Evolutionary conservation across 2,113 vertebrate genomes (phyloP), one percentile per base, ranked within the genome.

Genomic region (Heteronetta atricapilla): DNA sequence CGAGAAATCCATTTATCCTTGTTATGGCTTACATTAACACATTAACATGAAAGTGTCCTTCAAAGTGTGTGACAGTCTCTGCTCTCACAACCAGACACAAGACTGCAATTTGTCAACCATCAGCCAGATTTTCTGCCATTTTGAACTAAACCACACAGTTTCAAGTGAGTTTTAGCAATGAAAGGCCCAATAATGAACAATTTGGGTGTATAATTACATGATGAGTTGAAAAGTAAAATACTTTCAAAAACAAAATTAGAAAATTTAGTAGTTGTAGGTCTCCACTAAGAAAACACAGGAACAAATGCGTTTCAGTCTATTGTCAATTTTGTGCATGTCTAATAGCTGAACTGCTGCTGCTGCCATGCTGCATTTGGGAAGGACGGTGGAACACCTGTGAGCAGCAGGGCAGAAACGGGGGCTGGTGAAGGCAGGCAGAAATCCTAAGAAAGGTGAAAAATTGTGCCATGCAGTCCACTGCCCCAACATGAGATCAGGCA

Each of bases 381-480:
- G 60, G 58, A 18, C 3, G 0, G 0, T 2, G 14, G 67, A 34
- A 10, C 15, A 26, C 23, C 9, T 42, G 29, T 4, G 2, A 46
- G 19, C 12, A 14, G 20, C 10, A 59, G 53, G 38, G 17, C 48
- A 72, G 48, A n/a, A 69, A 38, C 67, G 81, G 42, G 38, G 15
- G 40, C 28, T 93, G 14, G 6, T 70, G 3, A 33, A 7, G 31
- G 64, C n/a, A 78, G 63, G 28, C 19, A 82, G 20, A 25, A 75
- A 19, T 22, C 0, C 0, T 36, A 84, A 42, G 34, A 46, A 72
- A 64, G 28, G 28, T 0, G 0, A 86, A n/a, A 86, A 74, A 52
- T 25, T 67, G 13, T 69, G 50, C 28, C 25, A 59, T 0, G 2
- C 31, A 63, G 50, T 36, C 46, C 73, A 16, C 10, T 2, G 4